Percentiles rank a stretch among this genome's conserved stretches.
Evolutionary conservation across 2,797 vertebrate genomes (phyloP).

Genomic region (Phalloptychus januarius): DNA sequence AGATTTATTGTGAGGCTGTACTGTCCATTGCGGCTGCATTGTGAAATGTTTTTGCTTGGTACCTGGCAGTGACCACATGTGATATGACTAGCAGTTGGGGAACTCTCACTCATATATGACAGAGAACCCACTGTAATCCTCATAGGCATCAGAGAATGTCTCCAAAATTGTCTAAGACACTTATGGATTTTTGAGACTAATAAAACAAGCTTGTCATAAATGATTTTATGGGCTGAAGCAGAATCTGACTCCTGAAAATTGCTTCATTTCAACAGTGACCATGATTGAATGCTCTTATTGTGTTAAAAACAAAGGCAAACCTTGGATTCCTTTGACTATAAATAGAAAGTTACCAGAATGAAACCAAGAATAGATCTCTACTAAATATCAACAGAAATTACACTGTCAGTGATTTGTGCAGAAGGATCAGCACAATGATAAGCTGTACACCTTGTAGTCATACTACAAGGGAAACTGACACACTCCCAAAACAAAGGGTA

Average conservation of each 20-base stretch:
- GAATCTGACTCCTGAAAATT: not conserved
- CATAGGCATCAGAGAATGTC: not conserved
- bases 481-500: conserved; percentile 65
- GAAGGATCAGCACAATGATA: not conserved
- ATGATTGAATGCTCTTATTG: not conserved
- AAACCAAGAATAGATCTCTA: not conserved
- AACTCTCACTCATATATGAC: not conserved
- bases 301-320: not conserved
- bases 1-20: not conserved
- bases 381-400: not conserved
- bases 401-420: not conserved
- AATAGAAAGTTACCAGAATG: not conserved
- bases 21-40: not conserved
- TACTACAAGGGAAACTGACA: not conserved
- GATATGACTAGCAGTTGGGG: not conserved
- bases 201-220: not conserved
- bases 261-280: not conserved
- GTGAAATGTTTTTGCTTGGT: not conserved
- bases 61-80: not conserved
- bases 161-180: not conserved
- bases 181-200: not conserved
- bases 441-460: not conserved
- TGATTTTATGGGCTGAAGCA: not conserved
- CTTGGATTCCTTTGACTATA: not conserved
- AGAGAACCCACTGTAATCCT: not conserved